Conservation (phyloP, 2,888 invertebrate species). For the Dynastes grantii region DNA sequence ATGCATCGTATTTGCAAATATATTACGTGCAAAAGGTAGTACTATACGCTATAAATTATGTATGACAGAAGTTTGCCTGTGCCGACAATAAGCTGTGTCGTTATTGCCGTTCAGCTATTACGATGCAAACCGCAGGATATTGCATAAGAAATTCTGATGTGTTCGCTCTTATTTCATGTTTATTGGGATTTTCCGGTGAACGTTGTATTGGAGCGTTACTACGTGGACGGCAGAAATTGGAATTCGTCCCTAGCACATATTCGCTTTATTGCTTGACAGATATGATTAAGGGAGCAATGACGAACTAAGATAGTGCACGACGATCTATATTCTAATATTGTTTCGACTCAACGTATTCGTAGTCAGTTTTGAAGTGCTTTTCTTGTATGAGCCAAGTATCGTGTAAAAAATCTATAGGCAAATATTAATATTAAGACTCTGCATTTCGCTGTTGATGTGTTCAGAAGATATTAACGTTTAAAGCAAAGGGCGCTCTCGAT, state of each 20-base stretch:
- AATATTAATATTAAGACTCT: too few species aligned
- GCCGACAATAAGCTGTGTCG: slow-evolving; percentile 19
- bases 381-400: background rate
- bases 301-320: background rate
- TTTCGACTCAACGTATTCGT: too few species aligned
- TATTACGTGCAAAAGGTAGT: background rate
- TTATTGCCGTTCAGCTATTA: slow-evolving; percentile 22
- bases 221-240: slow-evolving; percentile 41
- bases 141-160: slow-evolving; percentile 40
- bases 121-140: slow-evolving; percentile 36
- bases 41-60: slow-evolving; percentile 16
- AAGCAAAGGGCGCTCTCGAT: too few species aligned
- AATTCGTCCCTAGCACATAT: slow-evolving; percentile 30
- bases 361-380: background rate
- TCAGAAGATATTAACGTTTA: too few species aligned
- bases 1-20: background rate
- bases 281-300: slow-evolving; percentile 21
- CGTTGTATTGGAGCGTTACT: slow-evolving; percentile 27
- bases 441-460: background rate
- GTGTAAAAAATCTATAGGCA: background rate
- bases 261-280: slow-evolving; percentile 36
- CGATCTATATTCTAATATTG: slow-evolving; percentile 1
- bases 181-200: slow-evolving; percentile 46
- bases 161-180: slow-evolving; percentile 46
- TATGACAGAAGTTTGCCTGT: slow-evolving; percentile 36